Evolutionary conservation across 2,888 invertebrate species (phyloP), one percentile per base, ranked within the genome.

Genomic region (Dolichomitus sp.): DNA sequence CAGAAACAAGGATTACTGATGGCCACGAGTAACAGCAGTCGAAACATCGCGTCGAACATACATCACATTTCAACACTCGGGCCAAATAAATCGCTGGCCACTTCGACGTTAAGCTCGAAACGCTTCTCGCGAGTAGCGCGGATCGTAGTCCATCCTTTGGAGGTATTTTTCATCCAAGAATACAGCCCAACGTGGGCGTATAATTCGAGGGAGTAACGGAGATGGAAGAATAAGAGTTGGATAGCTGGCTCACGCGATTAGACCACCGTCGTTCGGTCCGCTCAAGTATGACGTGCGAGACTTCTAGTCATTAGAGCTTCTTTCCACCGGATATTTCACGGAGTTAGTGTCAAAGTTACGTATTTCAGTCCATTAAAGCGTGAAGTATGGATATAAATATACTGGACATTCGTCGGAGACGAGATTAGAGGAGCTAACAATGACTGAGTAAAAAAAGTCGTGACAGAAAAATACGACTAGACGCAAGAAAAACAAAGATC

Each of bases 281-380:
- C n/a, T 37, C 27, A 6, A 40, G n/a, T 59, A 42, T 42, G 37
- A 69, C 48, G 45, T 11, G 57, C 65, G 69, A 33, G 77, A 63
- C 70, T 40, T 70, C 52, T 50, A 40, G 69, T 78, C 63, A 78
- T 70, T 59, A 61, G 40, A 65, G 70, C 30, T 54, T 65, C 68
- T 74, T 54, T 72, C 12, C 54, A 50, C 50, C 27, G 54, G 54
- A 65, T 75, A 80, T 70, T 70, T 80, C 80, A 70, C 40, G 65
- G 80, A 50, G 52, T 79, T 73, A 66, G 63, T 37, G 75, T 80
- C 69, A 48, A 70, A 65, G 52, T 70, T 45, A 69, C 75, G 80
- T 74, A 75, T 65, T 69, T 57, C 63, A 30, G 65, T 80, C 74
- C 50, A 75, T 70, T 80, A 80, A 23, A 45, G 17, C 57, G 66